Evolutionary conservation across 1,140 invertebrate genomes (phyloP).

Genomic region (Ctenoplectra terminalis): DNA sequence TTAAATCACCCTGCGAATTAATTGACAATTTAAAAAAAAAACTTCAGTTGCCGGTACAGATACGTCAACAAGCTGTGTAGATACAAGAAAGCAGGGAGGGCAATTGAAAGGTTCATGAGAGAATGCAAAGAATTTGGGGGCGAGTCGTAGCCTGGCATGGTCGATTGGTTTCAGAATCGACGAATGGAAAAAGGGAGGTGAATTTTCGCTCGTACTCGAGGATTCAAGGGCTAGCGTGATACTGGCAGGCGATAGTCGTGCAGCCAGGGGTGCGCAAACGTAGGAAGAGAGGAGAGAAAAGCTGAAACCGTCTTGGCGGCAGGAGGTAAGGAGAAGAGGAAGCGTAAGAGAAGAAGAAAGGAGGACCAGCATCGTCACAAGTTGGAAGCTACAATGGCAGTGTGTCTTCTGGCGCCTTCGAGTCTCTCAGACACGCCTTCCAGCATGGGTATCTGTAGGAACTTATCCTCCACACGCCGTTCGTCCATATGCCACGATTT

Average conservation of each 20-base stretch:
- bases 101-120: conserved; percentile 5
- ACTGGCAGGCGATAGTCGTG: conserved; percentile 56
- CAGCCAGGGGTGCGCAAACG: conserved; percentile 10
- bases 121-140: conserved; percentile 22
- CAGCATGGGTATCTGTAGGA: conserved; percentile 61
- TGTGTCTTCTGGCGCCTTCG: conserved; percentile 76
- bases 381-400: conserved; percentile 73
- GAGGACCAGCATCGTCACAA: conserved; percentile 52
- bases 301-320: conserved; percentile 26
- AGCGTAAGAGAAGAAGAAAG: conserved; percentile 39
- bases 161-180: conserved; percentile 46
- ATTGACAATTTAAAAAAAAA: too few species aligned
- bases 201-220: conserved; percentile 14
- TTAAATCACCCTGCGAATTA: too few species aligned
- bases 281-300: conserved; percentile 16
- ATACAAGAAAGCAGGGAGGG: neutral
- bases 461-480: conserved; percentile 57
- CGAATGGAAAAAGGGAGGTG: conserved; percentile 27
- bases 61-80: neutral
- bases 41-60: too few species aligned
- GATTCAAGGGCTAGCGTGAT: conserved; percentile 43
- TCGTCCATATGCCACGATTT: conserved; percentile 66
- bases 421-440: conserved; percentile 74
- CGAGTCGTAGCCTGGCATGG: neutral
- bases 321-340: conserved; percentile 40